Percentiles rank a stretch among this genome's conserved stretches.
Evolutionary conservation across 2,113 vertebrate species (phyloP).

Genomic region (Cricetomys ansorgei): DNA sequence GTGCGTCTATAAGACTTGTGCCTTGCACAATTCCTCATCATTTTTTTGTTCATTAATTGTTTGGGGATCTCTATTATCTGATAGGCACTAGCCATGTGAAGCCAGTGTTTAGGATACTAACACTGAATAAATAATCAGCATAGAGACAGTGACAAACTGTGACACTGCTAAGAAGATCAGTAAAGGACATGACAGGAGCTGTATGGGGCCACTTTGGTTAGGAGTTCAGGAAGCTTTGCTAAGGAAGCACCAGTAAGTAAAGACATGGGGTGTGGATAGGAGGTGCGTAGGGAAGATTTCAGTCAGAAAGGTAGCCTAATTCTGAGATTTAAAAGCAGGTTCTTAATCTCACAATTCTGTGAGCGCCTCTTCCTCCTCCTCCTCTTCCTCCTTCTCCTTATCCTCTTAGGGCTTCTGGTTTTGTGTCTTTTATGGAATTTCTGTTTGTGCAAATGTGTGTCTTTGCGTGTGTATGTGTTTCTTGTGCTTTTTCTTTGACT

Average conservation of each 20-base stretch:
- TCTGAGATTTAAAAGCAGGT: neutral
- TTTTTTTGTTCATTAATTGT: slow-evolving; percentile 11
- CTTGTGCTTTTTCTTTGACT: neutral
- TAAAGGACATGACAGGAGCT: neutral
- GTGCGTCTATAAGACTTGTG: neutral
- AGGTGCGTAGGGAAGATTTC: neutral
- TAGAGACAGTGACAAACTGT: neutral
- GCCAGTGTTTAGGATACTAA: neutral
- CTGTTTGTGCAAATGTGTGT: neutral
- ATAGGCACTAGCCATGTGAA: neutral
- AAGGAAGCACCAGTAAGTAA: neutral
- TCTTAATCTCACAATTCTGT: neutral
- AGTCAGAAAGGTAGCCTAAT: neutral
- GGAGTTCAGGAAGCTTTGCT: neutral
- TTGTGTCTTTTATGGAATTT: neutral
- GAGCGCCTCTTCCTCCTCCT: neutral
- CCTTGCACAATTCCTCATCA: neutral
- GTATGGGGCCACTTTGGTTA: neutral
- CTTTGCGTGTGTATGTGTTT: neutral
- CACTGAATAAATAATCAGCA: neutral
- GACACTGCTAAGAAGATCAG: neutral
- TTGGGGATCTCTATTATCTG: neutral
- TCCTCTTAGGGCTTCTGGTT: neutral
- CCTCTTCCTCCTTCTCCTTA: neutral
- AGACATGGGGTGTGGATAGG: neutral